phyloP scores from a whole-genome alignment of 2,888 invertebrate species.

The Leptinotarsa haldemani region DNA sequence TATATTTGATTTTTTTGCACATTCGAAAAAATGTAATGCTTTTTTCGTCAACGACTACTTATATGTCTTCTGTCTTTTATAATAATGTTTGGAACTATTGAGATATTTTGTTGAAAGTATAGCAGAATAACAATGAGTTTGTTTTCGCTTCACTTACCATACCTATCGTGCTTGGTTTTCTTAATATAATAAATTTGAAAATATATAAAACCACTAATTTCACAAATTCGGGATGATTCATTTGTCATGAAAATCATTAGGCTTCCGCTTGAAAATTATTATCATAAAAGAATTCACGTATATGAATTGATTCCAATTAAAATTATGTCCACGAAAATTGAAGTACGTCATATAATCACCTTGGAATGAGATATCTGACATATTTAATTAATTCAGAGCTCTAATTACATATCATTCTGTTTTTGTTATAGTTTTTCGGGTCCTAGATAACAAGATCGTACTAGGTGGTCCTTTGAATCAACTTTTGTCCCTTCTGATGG shows the following conservation, averaged over 20 bases:
- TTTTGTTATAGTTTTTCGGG: constrained; percentile 34
- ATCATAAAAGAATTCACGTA: neutral
- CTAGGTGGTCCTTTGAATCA: constrained; percentile 53
- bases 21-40: too few relatives aligned
- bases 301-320: neutral
- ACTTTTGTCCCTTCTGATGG: constrained; percentile 46
- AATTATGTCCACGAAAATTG: neutral
- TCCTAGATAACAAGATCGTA: constrained; percentile 48
- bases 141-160: too few relatives aligned
- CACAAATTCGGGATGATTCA: neutral
- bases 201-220: too few relatives aligned
- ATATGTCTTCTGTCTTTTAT: too few relatives aligned
- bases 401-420: constrained; percentile 53
- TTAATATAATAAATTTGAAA: too few relatives aligned
- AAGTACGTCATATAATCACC: neutral
- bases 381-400: constrained; percentile 51
- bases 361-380: constrained; percentile 37
- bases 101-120: neutral
- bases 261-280: neutral
- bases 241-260: neutral
- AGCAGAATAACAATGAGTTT: neutral
- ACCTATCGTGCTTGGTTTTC: too few relatives aligned
- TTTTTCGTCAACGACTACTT: too few relatives aligned
- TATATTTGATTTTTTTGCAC: too few relatives aligned
- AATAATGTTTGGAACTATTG: too few relatives aligned